Base-by-base conservation (phyloP, 2,113 vertebrate genomes). In the Zosterops japonicus region DNA sequence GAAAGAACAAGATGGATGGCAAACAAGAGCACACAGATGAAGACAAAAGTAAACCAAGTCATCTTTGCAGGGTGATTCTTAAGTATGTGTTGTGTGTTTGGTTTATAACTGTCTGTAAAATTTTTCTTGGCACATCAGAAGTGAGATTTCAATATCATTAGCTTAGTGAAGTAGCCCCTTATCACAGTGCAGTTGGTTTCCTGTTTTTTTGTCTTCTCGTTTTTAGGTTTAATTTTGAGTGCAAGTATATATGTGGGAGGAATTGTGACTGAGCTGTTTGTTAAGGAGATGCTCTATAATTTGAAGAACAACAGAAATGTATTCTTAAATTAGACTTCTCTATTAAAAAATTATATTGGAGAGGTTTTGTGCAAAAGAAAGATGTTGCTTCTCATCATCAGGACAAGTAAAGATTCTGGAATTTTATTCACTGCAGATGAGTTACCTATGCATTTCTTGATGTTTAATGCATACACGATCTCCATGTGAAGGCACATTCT, bases 181-280 rank as follows among this genome's bases (percentile, higher is more conserved):
- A 27, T 4, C 23, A 9, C 14, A 70, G 39, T 50, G 59, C 18
- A 60, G 42, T 24, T 80, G 25, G 33, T 88, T 93, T 55, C 52
- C 59, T 2, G 0, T 80, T 93, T 83, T 86, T 33, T n/a, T 74
- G 12, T 85, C 19, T 20, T 94, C 20, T 59, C 23, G 5, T 25
- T 94, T 91, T 92, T 65, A 19, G 22, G 56, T 88, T 94, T 85
- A 74, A 91, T 87, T 96, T 90, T 88, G 87, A 8, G 10, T 70
- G 27, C 23, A 69, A 82, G 44, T 4, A 21, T 20, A 2, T 60
- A 18, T 25, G n/a, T 91, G 59, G 35, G 59, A 95, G 67, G 85
- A 94, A 78, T 64, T 86, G 44, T 70, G 64, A 71, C 67, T 68
- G 77, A 77, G 46, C 61, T 71, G 24, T 87, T 91, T 1, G 9